Evolutionary conservation across 53 echinoderm and acorn worm genomes (phyloP), one percentile per base, ranked within the genome.

Genomic region (Echinometra lucunter): DNA sequence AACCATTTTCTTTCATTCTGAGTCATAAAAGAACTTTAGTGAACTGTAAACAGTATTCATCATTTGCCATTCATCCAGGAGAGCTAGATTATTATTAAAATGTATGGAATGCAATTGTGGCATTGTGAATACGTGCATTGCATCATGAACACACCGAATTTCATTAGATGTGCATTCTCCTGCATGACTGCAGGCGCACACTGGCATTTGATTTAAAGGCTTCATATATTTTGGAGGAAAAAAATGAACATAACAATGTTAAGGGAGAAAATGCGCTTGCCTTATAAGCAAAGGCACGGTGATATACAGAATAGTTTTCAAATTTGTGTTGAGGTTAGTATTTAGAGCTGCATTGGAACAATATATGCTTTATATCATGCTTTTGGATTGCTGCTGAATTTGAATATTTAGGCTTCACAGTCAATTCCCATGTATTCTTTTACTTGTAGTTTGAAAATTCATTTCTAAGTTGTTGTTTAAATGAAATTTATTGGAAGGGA

Each of bases 41-140:
- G 78, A 42, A 40, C 78, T 78, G 23, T 78, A 42, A 42, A 42
- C 38, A 40, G 17, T 49, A 49, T 85, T 85, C 49, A 85, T 85
- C 49, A 27, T 30, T 85, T 28, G 12, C 16, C 49, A 85, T 49
- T 85, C 85, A 28, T 47, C 85, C 30, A 85, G 47, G 30, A 21
- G 18, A 49, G 85, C 47, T 15, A 47, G 85, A 49, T 85, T n/a
- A 49, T 85, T n/a, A 49, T 85, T n/a, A 85, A 35, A 85, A 85
- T 49, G 11, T 28, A 11, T 85, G 85, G 85, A 85, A 85, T 85
- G 85, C 85, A 25, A 85, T 85, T 53, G 49, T n/a, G 25, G 85
- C 15, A 85, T 85, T 85, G 85, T 85, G 85, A 53, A 53, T 85
- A n/a, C 15, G 10, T 85, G 53, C 28, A 12, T 85, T 85, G 85